Evolutionary conservation across 2,888 invertebrate genomes (phyloP).

Genomic region (Drosophila colorata): DNA sequence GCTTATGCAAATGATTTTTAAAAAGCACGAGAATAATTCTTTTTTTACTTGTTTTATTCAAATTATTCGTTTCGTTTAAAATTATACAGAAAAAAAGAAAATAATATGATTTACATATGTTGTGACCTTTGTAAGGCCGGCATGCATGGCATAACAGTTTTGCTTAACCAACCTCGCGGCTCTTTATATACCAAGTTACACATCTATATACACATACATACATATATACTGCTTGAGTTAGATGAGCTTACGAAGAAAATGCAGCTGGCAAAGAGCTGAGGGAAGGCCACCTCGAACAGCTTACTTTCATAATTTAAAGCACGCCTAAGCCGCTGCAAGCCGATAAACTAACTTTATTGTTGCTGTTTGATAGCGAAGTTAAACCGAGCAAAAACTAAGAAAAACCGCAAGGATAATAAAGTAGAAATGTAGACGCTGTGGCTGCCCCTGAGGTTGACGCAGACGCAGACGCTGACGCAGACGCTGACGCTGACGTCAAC

Average conservation of each 20-base stretch:
- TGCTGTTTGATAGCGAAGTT: constrained; percentile 46
- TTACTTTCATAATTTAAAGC: constrained; percentile 75
- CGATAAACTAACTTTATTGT: constrained; percentile 60
- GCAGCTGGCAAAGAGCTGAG: constrained; percentile 15
- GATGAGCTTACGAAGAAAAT: constrained; percentile 27
- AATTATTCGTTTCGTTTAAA: constrained; percentile 8
- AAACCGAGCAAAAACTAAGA: constrained; percentile 62
- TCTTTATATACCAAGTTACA: background rate
- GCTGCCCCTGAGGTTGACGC: constrained; percentile 21
- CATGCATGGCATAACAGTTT: constrained; percentile 29
- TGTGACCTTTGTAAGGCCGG: constrained; percentile 9
- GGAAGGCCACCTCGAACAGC: constrained; percentile 45
- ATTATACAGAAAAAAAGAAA: constrained; percentile 7
- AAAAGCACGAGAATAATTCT: constrained; percentile 37
- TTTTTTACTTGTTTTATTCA: constrained; percentile 7
- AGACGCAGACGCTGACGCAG: constrained; percentile 50
- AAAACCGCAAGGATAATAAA: constrained; percentile 74
- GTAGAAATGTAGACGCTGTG: constrained; percentile 52
- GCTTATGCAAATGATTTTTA: constrained; percentile 52
- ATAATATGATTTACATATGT: constrained; percentile 18
- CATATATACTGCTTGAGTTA: background rate
- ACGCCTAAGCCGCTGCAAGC: constrained; percentile 60
- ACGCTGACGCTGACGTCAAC: constrained; percentile 45
- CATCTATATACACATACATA: background rate
- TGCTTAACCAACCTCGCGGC: background rate